A percentile compares a stretch with the other conserved stretches of the same genome.
Conservation (phyloP, 1,140 invertebrate genomes). For the Drosophila setifemur region DNA sequence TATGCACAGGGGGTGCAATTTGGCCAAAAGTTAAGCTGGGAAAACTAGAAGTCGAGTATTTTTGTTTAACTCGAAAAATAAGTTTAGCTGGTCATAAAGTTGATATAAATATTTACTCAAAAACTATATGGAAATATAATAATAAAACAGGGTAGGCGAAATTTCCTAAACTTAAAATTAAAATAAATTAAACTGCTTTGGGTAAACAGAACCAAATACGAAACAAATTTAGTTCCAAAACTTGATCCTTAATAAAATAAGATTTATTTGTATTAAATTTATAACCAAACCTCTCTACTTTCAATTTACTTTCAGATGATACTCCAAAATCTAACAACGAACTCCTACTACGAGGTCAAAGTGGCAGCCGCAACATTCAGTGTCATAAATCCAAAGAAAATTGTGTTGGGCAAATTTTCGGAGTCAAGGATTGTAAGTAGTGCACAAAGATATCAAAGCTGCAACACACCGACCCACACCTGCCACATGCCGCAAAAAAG, state of each 20-base stretch:
- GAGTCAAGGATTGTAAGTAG: constrained; percentile 85
- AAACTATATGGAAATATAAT: too few relatives aligned
- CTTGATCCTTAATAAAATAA: too few relatives aligned
- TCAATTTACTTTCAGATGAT: constrained; percentile 85
- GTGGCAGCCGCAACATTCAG: constrained; percentile 88
- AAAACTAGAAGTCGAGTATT: too few relatives aligned
- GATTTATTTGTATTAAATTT: background rate
- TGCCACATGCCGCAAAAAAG: constrained; percentile 33
- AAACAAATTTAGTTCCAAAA: too few relatives aligned
- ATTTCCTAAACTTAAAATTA: too few relatives aligned
- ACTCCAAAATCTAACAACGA: constrained; percentile 89
- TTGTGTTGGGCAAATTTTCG: constrained; percentile 87
- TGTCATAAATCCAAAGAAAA: constrained; percentile 85
- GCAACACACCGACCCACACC: constrained; percentile 24
- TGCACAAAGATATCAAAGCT: constrained; percentile 35
- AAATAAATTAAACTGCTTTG: too few relatives aligned
- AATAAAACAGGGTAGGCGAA: too few relatives aligned
- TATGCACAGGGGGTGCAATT: background rate
- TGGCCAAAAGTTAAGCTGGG: constrained; percentile 7
- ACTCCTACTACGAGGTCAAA: constrained; percentile 89
- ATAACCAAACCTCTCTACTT: background rate
- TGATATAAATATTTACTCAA: too few relatives aligned
- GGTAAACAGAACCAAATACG: too few relatives aligned
- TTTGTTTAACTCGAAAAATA: too few relatives aligned
- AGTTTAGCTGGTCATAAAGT: too few relatives aligned